phyloP scores from a whole-genome alignment of 2,888 invertebrate genomes.

The Morpho achilles region DNA sequence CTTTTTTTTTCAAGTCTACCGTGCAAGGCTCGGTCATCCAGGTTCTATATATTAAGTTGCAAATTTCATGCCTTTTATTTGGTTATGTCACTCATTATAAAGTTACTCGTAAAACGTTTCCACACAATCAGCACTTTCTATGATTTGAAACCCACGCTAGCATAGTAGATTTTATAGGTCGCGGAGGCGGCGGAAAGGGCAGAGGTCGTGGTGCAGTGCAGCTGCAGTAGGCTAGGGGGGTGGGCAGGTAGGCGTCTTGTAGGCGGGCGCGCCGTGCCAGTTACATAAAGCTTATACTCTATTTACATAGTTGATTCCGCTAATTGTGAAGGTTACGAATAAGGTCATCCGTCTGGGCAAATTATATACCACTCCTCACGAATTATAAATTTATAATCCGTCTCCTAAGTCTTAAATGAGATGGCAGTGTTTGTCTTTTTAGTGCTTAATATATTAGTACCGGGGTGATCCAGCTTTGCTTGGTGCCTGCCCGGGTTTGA shows the following conservation, averaged over 20 bases:
- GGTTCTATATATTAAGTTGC: too few species aligned
- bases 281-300: conserved; percentile 34
- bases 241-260: conserved; percentile 43
- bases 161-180: conserved; percentile 28
- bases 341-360: conserved; percentile 50
- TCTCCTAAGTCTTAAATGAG: too few species aligned
- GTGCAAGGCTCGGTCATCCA: too few species aligned
- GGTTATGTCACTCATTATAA: too few species aligned
- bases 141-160: conserved; percentile 17
- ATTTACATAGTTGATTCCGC: conserved; percentile 49
- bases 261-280: conserved; percentile 32
- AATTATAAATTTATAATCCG: too few species aligned
- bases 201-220: conserved; percentile 61
- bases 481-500: too few species aligned
- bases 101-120: neutral
- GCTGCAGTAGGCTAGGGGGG: conserved; percentile 39
- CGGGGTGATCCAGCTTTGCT: too few species aligned
- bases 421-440: too few species aligned
- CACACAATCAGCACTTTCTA: neutral
- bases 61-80: too few species aligned
- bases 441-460: too few species aligned
- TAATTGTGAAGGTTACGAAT: conserved; percentile 63
- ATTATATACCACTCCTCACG: too few species aligned
- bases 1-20: too few species aligned
- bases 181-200: conserved; percentile 48